These are phyloP conservation scores for Stigmatopora nigra DNA, from an alignment of 2,113 vertebrate genomes.

Conservation along the genomic window DNA sequence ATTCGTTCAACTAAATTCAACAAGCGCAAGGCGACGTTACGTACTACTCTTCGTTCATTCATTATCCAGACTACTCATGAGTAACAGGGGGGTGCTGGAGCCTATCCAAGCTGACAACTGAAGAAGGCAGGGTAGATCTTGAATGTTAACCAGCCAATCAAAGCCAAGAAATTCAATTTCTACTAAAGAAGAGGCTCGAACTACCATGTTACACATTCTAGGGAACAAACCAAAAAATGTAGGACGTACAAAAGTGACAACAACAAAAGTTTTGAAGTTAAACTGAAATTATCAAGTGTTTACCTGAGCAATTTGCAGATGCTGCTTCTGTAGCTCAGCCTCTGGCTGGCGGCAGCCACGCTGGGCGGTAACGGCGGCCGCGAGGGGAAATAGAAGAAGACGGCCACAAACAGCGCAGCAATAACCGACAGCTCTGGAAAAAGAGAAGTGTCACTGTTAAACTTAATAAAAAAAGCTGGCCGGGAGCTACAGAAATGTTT, in stretches of 20 bases:
- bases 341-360: conserved; percentile 89
- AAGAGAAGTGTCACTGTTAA: background rate
- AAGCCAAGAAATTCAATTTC: too few relatives aligned
- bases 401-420: conserved; percentile 77
- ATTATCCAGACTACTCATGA: background rate
- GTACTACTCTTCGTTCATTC: conserved; percentile 16
- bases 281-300: conserved; percentile 5
- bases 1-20: conserved; percentile 38
- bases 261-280: background rate
- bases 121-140: background rate
- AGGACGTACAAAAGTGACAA: background rate
- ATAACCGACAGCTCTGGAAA: conserved; percentile 81
- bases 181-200: too few relatives aligned
- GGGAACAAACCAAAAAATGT: background rate
- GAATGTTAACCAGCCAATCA: too few relatives aligned
- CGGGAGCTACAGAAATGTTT: too few relatives aligned
- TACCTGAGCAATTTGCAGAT: conserved; percentile 90
- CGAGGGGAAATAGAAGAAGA: conserved; percentile 86
- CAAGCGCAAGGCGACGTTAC: conserved; percentile 5
- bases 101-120: background rate
- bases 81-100: background rate
- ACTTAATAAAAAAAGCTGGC: too few relatives aligned
- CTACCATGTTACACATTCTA: too few relatives aligned
- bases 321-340: conserved; percentile 89
- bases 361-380: conserved; percentile 90